These are phyloP conservation scores for Rotaria macrura DNA, from an alignment of 2,888 invertebrate genomes.

Conservation along the genomic window DNA sequence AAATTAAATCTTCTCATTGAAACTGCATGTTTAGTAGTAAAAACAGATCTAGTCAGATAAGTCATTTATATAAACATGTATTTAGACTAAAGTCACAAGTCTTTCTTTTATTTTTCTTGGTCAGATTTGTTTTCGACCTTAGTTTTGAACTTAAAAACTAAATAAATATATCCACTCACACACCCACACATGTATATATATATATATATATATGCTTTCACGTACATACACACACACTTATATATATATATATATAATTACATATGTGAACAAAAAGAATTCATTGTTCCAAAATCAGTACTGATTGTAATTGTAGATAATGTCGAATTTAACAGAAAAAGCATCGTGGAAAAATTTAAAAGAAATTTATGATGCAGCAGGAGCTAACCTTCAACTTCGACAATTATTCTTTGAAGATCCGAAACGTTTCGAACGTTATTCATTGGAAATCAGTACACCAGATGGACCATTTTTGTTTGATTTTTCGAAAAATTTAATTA, in stretches of 20 bases:
- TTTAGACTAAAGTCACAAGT: not conserved
- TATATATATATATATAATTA: too few relatives aligned
- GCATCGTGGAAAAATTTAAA: conserved; percentile 66
- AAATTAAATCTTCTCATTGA: not conserved
- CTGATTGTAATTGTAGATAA: not conserved
- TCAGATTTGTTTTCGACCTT: not conserved
- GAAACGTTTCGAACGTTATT: conserved; percentile 73
- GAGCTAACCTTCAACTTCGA: conserved; percentile 66
- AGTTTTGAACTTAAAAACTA: not conserved
- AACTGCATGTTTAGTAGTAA: not conserved
- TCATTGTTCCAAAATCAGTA: not conserved
- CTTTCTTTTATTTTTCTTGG: not conserved
- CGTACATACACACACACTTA: too few relatives aligned
- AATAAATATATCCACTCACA: not conserved
- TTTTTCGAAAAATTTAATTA: conserved; percentile 87
- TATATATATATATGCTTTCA: too few relatives aligned
- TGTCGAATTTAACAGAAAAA: conserved; percentile 55
- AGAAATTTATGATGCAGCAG: conserved; percentile 63
- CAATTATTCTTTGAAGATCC: conserved; percentile 71
- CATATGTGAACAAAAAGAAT: not conserved
- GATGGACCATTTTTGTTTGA: conserved; percentile 86
- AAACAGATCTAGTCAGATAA: not conserved
- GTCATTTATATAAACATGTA: not conserved
- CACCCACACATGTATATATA: too few relatives aligned
- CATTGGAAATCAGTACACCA: conserved; percentile 65